A percentile compares a stretch with the other conserved stretches of the same genome.
phyloP scores from a whole-genome alignment of 2,888 invertebrate species.

The Drosophila neoperkinsi region DNA sequence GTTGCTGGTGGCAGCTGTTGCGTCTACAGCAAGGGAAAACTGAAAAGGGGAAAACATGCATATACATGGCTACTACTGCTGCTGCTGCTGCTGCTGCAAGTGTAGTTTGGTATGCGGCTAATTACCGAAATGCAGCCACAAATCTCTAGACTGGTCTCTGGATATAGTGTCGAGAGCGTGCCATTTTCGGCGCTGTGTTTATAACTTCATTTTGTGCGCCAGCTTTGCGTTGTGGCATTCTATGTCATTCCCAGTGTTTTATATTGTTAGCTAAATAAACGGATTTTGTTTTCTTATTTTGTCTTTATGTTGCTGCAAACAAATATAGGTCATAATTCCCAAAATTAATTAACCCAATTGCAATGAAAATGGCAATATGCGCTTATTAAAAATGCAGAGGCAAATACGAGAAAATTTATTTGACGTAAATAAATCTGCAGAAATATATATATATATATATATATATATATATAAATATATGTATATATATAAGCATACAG shows the following conservation, averaged over 20 bases:
- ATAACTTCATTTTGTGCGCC: slow-evolving; percentile 45
- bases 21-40: slow-evolving; percentile 9
- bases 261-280: slow-evolving; percentile 27
- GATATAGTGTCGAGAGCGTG: slow-evolving; percentile 2
- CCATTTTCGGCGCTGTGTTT: slow-evolving; percentile 53
- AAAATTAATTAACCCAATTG: slow-evolving; percentile 43
- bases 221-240: slow-evolving; percentile 13
- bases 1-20: slow-evolving; percentile 49
- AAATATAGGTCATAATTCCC: slow-evolving; percentile 27
- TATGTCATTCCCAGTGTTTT: slow-evolving; percentile 21
- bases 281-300: slow-evolving; percentile 36
- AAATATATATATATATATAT: background rate
- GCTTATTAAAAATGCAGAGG: background rate
- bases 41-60: background rate
- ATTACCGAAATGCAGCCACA: slow-evolving; percentile 54
- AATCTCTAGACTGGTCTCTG: slow-evolving; percentile 11
- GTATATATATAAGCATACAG: background rate
- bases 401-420: background rate
- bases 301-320: slow-evolving; percentile 18
- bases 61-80: slow-evolving; percentile 14
- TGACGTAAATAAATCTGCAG: background rate
- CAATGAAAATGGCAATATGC: background rate
- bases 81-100: slow-evolving; percentile 14
- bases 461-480: background rate
- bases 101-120: slow-evolving; percentile 43